phyloP scores from a whole-genome alignment of 1,140 invertebrate species.

The Brachionus angularis region DNA sequence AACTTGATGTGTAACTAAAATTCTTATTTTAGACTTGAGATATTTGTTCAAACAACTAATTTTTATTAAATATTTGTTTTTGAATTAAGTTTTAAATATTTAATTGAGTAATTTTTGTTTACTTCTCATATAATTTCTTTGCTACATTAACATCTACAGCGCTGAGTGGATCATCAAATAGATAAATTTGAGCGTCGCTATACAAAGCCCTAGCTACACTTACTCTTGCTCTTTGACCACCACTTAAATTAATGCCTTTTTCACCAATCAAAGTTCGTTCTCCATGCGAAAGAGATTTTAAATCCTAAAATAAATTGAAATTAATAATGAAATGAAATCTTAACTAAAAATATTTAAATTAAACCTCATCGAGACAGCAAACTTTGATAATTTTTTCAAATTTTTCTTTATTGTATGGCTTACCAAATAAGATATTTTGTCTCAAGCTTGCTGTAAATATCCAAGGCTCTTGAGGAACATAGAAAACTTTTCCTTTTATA shows the following conservation, averaged over 20 bases:
- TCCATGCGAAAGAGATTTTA: constrained; percentile 67
- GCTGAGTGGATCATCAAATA: constrained; percentile 76
- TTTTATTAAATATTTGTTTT: constrained; percentile 9
- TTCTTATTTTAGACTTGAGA: constrained; percentile 68
- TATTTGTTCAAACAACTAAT: constrained; percentile 63
- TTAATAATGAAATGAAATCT: too few species aligned
- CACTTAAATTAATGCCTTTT: constrained; percentile 75
- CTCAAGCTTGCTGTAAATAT: constrained; percentile 30
- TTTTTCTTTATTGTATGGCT: constrained; percentile 3
- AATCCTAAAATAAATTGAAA: constrained; percentile 43
- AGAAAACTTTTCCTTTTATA: constrained; percentile 32
- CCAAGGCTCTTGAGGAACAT: constrained; percentile 44
- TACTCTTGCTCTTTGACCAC: constrained; percentile 83
- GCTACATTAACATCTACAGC: constrained; percentile 85
- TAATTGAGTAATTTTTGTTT: constrained; percentile 69
- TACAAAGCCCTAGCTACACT: constrained; percentile 72
- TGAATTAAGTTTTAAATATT: background rate
- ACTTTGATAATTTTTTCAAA: constrained; percentile 36
- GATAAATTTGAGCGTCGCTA: constrained; percentile 71
- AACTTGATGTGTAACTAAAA: constrained; percentile 79
- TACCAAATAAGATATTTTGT: constrained; percentile 43
- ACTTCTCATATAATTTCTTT: constrained; percentile 84
- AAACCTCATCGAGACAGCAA: constrained; percentile 9
- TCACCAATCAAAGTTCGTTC: constrained; percentile 85
- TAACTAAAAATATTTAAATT: background rate